phyloP scores from a whole-genome alignment of 1,140 invertebrate species.

The Drosophila burlai region DNA sequence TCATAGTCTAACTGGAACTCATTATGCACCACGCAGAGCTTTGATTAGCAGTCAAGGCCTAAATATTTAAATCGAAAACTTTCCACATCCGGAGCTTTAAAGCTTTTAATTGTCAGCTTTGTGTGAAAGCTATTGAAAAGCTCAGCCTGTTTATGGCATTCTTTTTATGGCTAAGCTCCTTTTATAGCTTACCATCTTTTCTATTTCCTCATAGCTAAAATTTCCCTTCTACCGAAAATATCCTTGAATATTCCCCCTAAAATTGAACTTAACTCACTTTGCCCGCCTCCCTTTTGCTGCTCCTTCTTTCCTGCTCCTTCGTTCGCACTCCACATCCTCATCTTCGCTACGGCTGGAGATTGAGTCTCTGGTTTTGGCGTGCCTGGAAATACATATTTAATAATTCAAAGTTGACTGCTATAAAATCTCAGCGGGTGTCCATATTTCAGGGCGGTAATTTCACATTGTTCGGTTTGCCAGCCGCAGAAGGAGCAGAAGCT shows the following conservation, averaged over 20 bases:
- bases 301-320: slow-evolving; percentile 12
- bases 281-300: neutral
- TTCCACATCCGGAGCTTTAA: slow-evolving; percentile 12
- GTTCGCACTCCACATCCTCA: slow-evolving; percentile 7
- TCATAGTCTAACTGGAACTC: slow-evolving; percentile 32
- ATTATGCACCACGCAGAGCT: slow-evolving; percentile 48
- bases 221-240: slow-evolving; percentile 12
- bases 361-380: slow-evolving; percentile 63
- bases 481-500: slow-evolving; percentile 16
- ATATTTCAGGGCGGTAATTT: slow-evolving; percentile 77
- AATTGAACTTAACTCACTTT: slow-evolving; percentile 47
- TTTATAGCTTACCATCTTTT: slow-evolving; percentile 32
- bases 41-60: slow-evolving; percentile 35
- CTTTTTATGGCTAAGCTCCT: slow-evolving; percentile 15
- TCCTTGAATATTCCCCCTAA: slow-evolving; percentile 10
- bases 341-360: slow-evolving; percentile 27
- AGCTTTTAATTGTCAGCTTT: slow-evolving; percentile 6
- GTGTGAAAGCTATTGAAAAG: slow-evolving; percentile 12
- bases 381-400: slow-evolving; percentile 77
- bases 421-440: slow-evolving; percentile 81
- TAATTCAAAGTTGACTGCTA: slow-evolving; percentile 82
- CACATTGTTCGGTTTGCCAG: slow-evolving; percentile 66
- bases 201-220: slow-evolving; percentile 5
- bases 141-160: slow-evolving; percentile 40
- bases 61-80: slow-evolving; percentile 22